phyloP scores from a whole-genome alignment of 64 coral and sea anemone genomes.

The Orbicella faveolata region DNA sequence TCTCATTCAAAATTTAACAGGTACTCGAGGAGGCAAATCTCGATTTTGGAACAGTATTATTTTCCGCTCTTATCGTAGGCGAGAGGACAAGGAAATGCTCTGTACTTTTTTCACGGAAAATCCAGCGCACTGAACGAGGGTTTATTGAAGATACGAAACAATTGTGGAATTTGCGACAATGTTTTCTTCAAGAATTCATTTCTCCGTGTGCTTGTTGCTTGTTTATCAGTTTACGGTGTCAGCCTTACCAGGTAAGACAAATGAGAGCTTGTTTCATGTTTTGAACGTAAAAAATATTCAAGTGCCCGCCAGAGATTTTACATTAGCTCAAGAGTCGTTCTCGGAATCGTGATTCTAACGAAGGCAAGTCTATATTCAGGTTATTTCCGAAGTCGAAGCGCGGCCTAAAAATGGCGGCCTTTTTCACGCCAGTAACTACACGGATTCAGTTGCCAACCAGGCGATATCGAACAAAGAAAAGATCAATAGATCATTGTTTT shows the following conservation, averaged over 20 bases:
- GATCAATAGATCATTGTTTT: not conserved
- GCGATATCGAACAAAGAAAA: not conserved
- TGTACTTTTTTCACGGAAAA: not conserved
- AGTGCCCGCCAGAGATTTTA: not conserved
- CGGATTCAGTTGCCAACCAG: not conserved
- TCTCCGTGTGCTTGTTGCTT: not conserved
- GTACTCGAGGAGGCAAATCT: not conserved
- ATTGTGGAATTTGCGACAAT: not conserved
- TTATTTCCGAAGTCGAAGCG: not conserved
- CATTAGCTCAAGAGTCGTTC: not conserved
- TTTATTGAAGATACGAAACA: not conserved
- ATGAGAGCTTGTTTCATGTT: not conserved
- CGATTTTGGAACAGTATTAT: not conserved
- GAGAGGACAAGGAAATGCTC: not conserved
- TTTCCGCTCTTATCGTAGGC: not conserved
- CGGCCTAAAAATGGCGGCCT: not conserved
- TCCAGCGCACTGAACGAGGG: not conserved
- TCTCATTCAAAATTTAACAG: slow-evolving; percentile 23
- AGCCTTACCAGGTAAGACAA: slow-evolving; percentile 35
- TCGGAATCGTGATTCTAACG: not conserved
- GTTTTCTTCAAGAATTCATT: not conserved
- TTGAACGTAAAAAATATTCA: not conserved
- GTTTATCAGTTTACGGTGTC: slow-evolving; percentile 37
- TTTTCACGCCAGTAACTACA: not conserved
- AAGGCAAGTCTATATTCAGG: not conserved